Percentiles rank a stretch among this genome's conserved stretches.
Evolutionary conservation across 2,888 invertebrate species (phyloP).

Genomic region (Pilophorus perplexus): DNA sequence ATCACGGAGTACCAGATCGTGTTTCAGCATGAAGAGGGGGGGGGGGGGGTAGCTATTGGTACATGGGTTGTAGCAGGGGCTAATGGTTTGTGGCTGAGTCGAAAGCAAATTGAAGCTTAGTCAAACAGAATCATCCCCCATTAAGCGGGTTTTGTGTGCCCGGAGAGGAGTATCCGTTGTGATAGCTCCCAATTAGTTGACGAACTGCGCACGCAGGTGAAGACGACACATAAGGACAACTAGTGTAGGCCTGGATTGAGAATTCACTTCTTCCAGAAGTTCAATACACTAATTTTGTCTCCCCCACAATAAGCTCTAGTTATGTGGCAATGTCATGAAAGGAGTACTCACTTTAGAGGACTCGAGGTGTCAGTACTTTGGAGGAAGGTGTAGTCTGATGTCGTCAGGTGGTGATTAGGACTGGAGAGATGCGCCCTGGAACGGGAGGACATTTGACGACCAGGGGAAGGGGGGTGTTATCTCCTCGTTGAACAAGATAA

Average conservation of each 20-base stretch:
- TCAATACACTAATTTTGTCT: no score
- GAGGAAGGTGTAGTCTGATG: constrained; percentile 11
- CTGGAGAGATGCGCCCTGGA: background rate
- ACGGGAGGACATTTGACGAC: constrained; percentile 1
- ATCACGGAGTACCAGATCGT: no score
- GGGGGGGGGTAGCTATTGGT: no score
- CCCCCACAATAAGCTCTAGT: no score
- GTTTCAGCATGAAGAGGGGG: no score
- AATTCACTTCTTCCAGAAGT: no score
- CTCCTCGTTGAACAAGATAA: background rate
- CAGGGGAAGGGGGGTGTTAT: background rate
- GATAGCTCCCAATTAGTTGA: constrained; percentile 15
- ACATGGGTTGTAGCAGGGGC: no score
- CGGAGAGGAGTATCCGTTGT: constrained; percentile 5
- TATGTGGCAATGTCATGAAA: no score
- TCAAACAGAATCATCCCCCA: constrained; percentile 37
- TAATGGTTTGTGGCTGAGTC: constrained; percentile 30
- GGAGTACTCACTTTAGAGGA: constrained; percentile 29
- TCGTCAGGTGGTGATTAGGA: constrained; percentile 9
- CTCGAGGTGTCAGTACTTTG: no score
- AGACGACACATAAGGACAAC: no score
- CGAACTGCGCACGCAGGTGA: background rate
- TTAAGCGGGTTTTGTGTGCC: constrained; percentile 35
- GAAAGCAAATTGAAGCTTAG: constrained; percentile 33
- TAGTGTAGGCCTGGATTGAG: no score